A percentile compares a stretch with the other conserved stretches of the same genome.
phyloP scores from a whole-genome alignment of 2,113 vertebrate species.

The Australoheros scitulus region DNA sequence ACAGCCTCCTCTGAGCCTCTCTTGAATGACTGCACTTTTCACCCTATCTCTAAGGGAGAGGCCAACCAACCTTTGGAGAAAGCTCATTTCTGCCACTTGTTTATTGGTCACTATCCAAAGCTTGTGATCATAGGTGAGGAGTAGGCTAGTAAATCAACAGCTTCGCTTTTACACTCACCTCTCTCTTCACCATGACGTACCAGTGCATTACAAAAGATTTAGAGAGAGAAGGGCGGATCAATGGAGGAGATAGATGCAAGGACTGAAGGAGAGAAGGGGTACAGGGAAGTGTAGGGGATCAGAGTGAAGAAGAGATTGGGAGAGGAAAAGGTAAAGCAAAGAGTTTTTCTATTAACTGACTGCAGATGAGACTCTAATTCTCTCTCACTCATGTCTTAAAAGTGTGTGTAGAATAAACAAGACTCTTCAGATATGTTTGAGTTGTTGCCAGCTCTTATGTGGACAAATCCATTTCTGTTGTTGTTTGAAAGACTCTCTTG shows the following conservation, averaged over 20 bases:
- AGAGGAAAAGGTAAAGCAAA: conserved; percentile 4
- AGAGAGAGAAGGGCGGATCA: conserved; percentile 1
- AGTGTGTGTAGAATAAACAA: conserved; percentile 45
- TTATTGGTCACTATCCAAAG: too few relatives aligned
- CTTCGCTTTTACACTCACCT: too few relatives aligned
- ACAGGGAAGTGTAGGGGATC: conserved; percentile 14
- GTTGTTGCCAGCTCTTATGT: conserved; percentile 45
- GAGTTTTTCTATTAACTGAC: conserved; percentile 42
- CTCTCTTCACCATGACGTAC: too few relatives aligned
- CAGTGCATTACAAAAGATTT: neutral
- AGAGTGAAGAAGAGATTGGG: conserved; percentile 36
- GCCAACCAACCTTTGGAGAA: too few relatives aligned
- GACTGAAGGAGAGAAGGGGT: conserved; percentile 6
- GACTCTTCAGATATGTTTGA: conserved; percentile 37
- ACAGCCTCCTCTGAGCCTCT: too few relatives aligned
- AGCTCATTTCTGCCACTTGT: too few relatives aligned
- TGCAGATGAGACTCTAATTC: conserved; percentile 20
- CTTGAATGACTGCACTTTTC: too few relatives aligned
- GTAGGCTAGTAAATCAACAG: too few relatives aligned
- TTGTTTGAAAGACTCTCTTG: conserved; percentile 36
- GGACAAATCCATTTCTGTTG: conserved; percentile 42
- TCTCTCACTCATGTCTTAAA: conserved; percentile 22
- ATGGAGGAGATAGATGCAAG: conserved; percentile 22
- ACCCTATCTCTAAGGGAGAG: too few relatives aligned
- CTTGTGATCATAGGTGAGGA: too few relatives aligned